phyloP scores from a whole-genome alignment of 2,888 invertebrate species.

The Trimorus sp. region DNA sequence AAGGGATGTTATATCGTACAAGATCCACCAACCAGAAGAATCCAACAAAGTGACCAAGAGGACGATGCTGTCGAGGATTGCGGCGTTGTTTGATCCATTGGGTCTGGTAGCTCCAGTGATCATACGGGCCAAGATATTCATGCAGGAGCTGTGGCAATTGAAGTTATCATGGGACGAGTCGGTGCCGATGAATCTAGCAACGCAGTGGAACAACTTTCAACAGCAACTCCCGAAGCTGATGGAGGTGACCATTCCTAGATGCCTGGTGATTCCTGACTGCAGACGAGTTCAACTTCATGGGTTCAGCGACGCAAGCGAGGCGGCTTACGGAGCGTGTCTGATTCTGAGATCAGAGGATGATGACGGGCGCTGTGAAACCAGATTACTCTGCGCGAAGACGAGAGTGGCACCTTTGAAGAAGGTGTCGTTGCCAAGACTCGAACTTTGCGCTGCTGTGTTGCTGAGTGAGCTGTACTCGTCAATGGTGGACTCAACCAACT shows the following conservation, averaged over 20 bases:
- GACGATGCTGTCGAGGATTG: constrained; percentile 8
- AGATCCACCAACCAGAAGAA: not conserved
- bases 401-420: constrained; percentile 30
- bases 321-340: constrained; percentile 55
- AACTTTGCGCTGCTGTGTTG: constrained; percentile 54
- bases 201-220: constrained; percentile 37
- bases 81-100: constrained; percentile 30
- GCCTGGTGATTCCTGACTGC: not conserved
- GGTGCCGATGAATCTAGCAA: constrained; percentile 40
- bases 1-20: constrained; percentile 11
- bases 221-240: constrained; percentile 11
- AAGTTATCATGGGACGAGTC: constrained; percentile 65
- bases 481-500: too few relatives aligned
- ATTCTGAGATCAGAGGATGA: constrained; percentile 25
- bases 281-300: constrained; percentile 52
- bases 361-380: not conserved
- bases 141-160: constrained; percentile 57
- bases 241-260: not conserved
- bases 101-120: constrained; percentile 62
- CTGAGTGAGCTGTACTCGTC: constrained; percentile 5
- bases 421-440: constrained; percentile 41
- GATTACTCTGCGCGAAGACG: constrained; percentile 46
- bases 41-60: constrained; percentile 15
- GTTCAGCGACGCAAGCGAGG: constrained; percentile 59
- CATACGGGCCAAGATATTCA: constrained; percentile 52